These are phyloP conservation scores for Ctenochaetus hawaiiensis DNA, from an alignment of 2,797 vertebrate species.

Conservation along the genomic window DNA sequence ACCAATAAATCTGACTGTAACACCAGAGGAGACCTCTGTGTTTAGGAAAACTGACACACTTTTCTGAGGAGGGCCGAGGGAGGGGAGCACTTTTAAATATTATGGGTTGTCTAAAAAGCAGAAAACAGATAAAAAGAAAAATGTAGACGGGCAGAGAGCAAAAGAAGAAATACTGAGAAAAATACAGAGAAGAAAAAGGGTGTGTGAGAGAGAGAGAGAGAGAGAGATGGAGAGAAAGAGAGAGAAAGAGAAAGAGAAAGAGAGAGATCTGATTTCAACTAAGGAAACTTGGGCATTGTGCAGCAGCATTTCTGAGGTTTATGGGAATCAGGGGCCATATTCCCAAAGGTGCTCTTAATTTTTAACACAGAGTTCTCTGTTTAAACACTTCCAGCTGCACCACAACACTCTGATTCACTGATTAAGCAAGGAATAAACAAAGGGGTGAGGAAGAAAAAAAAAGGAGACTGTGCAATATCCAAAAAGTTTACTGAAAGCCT, in stretches of 20 bases:
- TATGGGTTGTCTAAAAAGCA: constrained; percentile 50
- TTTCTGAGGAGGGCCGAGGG: constrained; percentile 22
- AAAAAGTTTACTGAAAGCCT: constrained; percentile 27
- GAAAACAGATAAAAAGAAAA: constrained; percentile 59
- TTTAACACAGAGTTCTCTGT: constrained; percentile 74
- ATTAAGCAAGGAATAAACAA: constrained; percentile 71
- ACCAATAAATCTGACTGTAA: constrained; percentile 63
- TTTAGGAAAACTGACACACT: constrained; percentile 55
- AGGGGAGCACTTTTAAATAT: constrained; percentile 44
- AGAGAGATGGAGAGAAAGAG: neutral
- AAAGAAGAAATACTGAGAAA: constrained; percentile 32
- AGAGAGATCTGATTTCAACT: constrained; percentile 62
- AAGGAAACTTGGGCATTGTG: constrained; percentile 79
- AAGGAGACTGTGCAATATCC: constrained; percentile 51
- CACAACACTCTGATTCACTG: constrained; percentile 56
- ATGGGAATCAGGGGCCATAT: constrained; percentile 73
- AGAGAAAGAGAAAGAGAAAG: no score
- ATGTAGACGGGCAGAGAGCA: constrained; percentile 19
- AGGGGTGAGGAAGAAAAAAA: constrained; percentile 16
- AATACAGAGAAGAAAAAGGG: constrained; percentile 9
- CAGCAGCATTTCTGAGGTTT: constrained; percentile 76
- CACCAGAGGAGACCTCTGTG: constrained; percentile 54
- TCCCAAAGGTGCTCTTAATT: constrained; percentile 80
- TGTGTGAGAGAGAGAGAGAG: constrained; percentile 23
- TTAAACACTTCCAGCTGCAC: constrained; percentile 78